A percentile compares a stretch with the other conserved stretches of the same genome.
Conservation (phyloP, 2,888 invertebrate species). For the Drosophila robusta region DNA sequence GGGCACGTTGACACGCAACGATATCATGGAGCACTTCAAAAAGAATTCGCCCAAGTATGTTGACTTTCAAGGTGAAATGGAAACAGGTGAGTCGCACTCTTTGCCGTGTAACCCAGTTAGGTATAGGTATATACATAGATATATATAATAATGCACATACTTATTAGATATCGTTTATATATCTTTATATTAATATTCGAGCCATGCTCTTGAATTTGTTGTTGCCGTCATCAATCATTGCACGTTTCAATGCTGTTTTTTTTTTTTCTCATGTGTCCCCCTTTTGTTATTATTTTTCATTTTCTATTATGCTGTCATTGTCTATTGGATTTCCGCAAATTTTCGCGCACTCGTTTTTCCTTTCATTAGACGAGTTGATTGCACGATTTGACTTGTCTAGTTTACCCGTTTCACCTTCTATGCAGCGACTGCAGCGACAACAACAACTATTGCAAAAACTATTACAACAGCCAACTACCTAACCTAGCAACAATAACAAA, state of each 20-base stretch:
- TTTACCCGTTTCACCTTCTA: slow-evolving; percentile 53
- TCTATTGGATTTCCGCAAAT: slow-evolving; percentile 48
- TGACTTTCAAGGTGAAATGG: slow-evolving; percentile 79
- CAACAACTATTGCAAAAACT: slow-evolving; percentile 2
- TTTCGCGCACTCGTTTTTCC: slow-evolving; percentile 44
- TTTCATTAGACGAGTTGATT: slow-evolving; percentile 52
- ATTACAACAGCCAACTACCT: slow-evolving; percentile 11
- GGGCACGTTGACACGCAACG: slow-evolving; percentile 80
- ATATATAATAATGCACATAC: background rate
- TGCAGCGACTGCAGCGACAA: slow-evolving; percentile 21
- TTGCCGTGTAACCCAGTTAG: slow-evolving; percentile 16
- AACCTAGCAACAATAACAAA: slow-evolving; percentile 52
- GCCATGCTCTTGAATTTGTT: slow-evolving; percentile 42
- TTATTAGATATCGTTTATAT: slow-evolving; percentile 1
- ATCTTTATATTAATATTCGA: slow-evolving; percentile 6
- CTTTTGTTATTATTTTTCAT: slow-evolving; percentile 6
- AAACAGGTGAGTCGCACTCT: slow-evolving; percentile 78
- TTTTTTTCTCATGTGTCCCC: background rate
- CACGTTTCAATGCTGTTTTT: slow-evolving; percentile 24
- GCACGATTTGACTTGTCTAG: slow-evolving; percentile 44
- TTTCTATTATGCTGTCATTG: slow-evolving; percentile 18
- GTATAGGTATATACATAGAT: background rate
- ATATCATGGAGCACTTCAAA: slow-evolving; percentile 83
- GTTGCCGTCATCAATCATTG: slow-evolving; percentile 36
- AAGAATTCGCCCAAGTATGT: slow-evolving; percentile 83